Evolutionary conservation across 2,888 invertebrate species (phyloP).

Genomic region (Hypolimnas misippus): DNA sequence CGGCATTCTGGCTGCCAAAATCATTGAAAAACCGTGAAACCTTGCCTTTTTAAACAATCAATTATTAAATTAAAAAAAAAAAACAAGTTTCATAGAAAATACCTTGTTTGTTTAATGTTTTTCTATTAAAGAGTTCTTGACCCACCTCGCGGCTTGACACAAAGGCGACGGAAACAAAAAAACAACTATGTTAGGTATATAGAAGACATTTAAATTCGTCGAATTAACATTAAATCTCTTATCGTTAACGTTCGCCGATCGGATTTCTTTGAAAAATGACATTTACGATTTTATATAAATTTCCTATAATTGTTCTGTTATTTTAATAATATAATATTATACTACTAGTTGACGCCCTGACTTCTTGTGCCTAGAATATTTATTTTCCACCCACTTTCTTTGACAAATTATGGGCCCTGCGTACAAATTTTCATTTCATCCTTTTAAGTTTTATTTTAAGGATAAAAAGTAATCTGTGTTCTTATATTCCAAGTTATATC

Average conservation of each 20-base stretch:
- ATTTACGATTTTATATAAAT: neutral
- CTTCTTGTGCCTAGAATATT: neutral
- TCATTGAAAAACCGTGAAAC: too few species aligned
- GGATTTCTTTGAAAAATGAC: slow-evolving; percentile 1
- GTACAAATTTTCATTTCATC: too few species aligned
- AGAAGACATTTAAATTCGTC: neutral
- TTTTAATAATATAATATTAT: too few species aligned
- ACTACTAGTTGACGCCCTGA: neutral
- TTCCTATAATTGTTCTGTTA: neutral
- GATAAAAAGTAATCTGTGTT: too few species aligned
- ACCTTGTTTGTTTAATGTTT: too few species aligned
- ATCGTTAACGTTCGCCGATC: neutral
- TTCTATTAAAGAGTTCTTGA: neutral
- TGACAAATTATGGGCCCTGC: too few species aligned
- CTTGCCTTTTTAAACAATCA: too few species aligned
- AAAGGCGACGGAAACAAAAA: neutral
- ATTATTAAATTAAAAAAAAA: neutral
- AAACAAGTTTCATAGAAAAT: neutral
- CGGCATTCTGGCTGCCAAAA: too few species aligned
- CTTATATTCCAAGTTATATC: too few species aligned
- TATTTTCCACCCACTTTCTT: too few species aligned
- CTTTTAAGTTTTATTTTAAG: too few species aligned
- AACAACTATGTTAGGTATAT: neutral
- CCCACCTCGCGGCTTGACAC: neutral
- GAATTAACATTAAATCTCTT: slow-evolving; percentile 1